phyloP scores from a whole-genome alignment of 2,888 invertebrate genomes.

The Chrysolina americana region DNA sequence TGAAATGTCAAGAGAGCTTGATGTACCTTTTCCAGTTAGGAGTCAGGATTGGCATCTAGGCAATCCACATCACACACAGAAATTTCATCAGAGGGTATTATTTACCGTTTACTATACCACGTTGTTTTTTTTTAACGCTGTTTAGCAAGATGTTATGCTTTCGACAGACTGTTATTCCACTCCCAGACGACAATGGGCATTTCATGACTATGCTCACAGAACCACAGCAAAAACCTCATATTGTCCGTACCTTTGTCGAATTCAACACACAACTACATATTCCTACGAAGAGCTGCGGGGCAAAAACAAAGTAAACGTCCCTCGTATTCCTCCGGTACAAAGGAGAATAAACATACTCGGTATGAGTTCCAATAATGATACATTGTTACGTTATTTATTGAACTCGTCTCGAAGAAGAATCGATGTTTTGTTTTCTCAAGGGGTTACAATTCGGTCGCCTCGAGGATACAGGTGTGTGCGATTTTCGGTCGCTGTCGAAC shows the following conservation, averaged over 20 bases:
- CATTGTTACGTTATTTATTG: constrained; percentile 26
- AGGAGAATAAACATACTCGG: constrained; percentile 3
- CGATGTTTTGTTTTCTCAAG: constrained; percentile 9
- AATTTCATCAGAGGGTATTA: no score
- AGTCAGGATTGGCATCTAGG: no score
- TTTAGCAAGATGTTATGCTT: no score
- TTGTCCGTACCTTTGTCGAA: background rate
- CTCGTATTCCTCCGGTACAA: constrained; percentile 12
- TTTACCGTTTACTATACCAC: no score
- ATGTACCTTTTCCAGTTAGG: no score
- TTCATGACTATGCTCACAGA: no score
- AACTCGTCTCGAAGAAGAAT: constrained; percentile 11
- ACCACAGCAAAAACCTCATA: no score
- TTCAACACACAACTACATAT: background rate
- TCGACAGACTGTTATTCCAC: no score
- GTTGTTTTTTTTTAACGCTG: no score
- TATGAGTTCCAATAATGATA: background rate
- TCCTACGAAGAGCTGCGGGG: constrained; percentile 13
- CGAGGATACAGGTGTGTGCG: constrained; percentile 25
- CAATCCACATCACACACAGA: no score
- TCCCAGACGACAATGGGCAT: no score
- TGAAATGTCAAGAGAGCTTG: no score
- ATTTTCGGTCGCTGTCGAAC: constrained; percentile 15
- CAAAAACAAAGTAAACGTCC: constrained; percentile 29
- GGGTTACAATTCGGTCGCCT: constrained; percentile 27